A percentile compares a stretch with the other conserved stretches of the same genome.
Evolutionary conservation across 2,888 invertebrate genomes (phyloP).

Genomic region (Scaptomyza polygonia): DNA sequence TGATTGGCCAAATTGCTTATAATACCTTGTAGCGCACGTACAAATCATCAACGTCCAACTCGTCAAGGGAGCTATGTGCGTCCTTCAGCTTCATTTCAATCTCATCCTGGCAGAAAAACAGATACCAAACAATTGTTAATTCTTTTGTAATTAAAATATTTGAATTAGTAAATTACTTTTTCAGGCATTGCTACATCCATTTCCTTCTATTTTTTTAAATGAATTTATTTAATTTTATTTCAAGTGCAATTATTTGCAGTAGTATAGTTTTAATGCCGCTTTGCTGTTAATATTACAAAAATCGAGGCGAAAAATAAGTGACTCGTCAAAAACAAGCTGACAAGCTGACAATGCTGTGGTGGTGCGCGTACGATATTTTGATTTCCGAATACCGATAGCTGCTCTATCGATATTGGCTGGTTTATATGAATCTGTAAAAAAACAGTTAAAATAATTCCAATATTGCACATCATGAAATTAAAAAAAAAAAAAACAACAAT

Average conservation of each 20-base stretch:
- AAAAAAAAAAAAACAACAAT: too few species aligned
- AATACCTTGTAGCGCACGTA: conserved; percentile 97
- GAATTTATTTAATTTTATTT: background rate
- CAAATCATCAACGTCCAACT: conserved; percentile 95
- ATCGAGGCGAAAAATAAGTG: conserved; percentile 51
- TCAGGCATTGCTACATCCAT: conserved; percentile 65
- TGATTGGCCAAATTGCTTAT: background rate
- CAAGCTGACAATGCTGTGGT: conserved; percentile 17
- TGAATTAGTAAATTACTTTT: conserved; percentile 35
- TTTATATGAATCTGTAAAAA: background rate
- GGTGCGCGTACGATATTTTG: conserved; percentile 18
- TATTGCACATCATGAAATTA: too few species aligned
- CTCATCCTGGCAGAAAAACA: conserved; percentile 86
- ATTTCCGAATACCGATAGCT: background rate
- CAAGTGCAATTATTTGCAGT: conserved; percentile 10
- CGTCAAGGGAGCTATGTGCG: conserved; percentile 89
- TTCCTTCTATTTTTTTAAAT: conserved; percentile 22
- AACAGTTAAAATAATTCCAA: too few species aligned
- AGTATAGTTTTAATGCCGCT: conserved; percentile 39
- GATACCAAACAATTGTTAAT: background rate
- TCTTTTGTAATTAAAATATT: background rate
- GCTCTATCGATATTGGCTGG: conserved; percentile 17
- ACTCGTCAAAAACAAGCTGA: conserved; percentile 76
- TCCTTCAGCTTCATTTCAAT: conserved; percentile 88
- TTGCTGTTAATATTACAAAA: conserved; percentile 16